Evolutionary conservation across 2,797 vertebrate genomes (phyloP).

Genomic region (Tragelaphus eurycerus): DNA sequence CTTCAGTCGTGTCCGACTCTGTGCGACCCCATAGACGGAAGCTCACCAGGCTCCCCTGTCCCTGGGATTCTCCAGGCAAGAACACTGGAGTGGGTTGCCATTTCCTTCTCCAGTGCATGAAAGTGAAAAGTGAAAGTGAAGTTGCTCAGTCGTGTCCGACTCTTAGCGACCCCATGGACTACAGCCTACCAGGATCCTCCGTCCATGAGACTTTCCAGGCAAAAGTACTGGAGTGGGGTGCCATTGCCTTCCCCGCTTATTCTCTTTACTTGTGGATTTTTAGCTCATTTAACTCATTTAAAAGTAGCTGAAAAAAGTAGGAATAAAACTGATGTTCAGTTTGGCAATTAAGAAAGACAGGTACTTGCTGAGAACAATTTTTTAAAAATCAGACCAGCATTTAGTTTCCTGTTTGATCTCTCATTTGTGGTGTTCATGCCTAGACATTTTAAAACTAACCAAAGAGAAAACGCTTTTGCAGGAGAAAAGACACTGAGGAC

Average conservation of each 20-base stretch:
- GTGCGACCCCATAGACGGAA: no score
- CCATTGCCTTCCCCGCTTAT: neutral
- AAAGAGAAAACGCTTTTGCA: neutral
- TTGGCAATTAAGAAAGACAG: neutral
- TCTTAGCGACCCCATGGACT: no score
- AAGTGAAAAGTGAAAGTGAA: no score
- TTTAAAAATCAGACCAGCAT: neutral
- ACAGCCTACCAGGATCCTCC: no score
- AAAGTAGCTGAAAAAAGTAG: neutral
- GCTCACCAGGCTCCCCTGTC: no score
- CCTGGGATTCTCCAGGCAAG: no score
- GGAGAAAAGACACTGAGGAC: neutral
- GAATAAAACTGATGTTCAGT: neutral
- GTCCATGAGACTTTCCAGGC: no score
- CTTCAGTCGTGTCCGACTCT: no score
- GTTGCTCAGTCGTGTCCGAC: no score
- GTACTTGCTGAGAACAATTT: neutral
- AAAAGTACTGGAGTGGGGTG: no score
- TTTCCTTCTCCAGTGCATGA: no score
- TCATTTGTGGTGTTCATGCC: neutral
- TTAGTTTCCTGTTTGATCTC: neutral
- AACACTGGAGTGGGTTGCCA: no score
- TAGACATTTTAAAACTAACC: constrained; percentile 31
- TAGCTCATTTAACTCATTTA: neutral
- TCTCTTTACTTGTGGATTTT: neutral